phyloP scores from a whole-genome alignment of 2,888 invertebrate species.

The Coelinius sp. region DNA sequence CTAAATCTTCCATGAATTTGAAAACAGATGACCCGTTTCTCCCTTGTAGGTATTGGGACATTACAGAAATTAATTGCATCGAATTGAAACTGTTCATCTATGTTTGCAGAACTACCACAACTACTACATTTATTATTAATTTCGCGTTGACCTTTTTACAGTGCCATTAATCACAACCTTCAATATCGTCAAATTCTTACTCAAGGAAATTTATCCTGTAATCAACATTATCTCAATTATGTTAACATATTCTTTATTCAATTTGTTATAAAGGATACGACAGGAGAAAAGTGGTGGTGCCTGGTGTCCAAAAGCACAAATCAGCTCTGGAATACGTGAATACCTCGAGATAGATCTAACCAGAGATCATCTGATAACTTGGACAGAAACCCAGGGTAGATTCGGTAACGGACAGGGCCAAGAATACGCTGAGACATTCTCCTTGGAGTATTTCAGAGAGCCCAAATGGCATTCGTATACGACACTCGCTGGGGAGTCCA shows the following conservation, averaged over 20 bases:
- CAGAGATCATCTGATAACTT: slow-evolving; percentile 83
- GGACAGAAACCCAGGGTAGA: slow-evolving; percentile 90
- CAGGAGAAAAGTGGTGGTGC: slow-evolving; percentile 91
- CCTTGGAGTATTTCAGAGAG: slow-evolving; percentile 85
- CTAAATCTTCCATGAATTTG: too few relatives aligned
- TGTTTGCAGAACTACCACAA: too few relatives aligned
- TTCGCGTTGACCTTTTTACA: too few relatives aligned
- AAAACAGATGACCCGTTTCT: too few relatives aligned
- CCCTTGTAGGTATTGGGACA: too few relatives aligned
- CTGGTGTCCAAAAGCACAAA: slow-evolving; percentile 91
- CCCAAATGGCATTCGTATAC: slow-evolving; percentile 85
- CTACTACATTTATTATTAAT: too few relatives aligned
- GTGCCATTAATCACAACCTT: too few relatives aligned
- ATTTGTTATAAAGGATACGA: slow-evolving; percentile 78
- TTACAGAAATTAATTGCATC: too few relatives aligned
- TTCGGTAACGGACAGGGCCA: slow-evolving; percentile 93
- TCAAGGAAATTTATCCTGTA: too few relatives aligned
- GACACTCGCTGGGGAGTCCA: slow-evolving; percentile 82
- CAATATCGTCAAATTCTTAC: too few relatives aligned
- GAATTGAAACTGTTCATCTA: too few relatives aligned
- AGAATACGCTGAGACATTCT: slow-evolving; percentile 88
- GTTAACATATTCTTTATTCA: background rate
- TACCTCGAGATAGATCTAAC: slow-evolving; percentile 87
- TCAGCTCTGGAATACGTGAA: slow-evolving; percentile 83
- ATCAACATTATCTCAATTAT: too few relatives aligned